Evolutionary conservation across 2,888 invertebrate species (phyloP).

Genomic region (Choreutis nemorana): DNA sequence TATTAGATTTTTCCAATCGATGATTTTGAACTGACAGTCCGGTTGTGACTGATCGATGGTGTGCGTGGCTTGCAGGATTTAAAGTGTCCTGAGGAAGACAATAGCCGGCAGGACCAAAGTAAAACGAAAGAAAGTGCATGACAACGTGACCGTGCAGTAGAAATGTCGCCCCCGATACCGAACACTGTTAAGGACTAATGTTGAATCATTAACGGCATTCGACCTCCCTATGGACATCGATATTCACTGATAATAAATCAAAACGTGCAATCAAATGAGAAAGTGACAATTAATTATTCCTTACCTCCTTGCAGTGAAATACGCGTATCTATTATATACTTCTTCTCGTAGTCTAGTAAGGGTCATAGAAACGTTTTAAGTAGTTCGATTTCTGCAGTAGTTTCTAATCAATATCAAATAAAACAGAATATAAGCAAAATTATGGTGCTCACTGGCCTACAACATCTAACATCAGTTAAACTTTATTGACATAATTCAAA

Average conservation of each 20-base stretch:
- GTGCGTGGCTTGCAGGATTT: constrained; percentile 50
- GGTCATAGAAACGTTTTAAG: no score
- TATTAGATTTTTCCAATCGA: no score
- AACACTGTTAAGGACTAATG: constrained; percentile 43
- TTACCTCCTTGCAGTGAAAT: no score
- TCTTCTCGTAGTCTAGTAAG: no score
- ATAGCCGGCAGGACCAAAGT: constrained; percentile 52
- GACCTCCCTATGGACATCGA: constrained; percentile 36
- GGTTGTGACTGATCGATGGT: constrained; percentile 45
- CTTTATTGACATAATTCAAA: no score
- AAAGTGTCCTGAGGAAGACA: constrained; percentile 55
- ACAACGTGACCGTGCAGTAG: constrained; percentile 53
- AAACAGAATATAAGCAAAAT: no score
- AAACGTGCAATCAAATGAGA: constrained; percentile 27
- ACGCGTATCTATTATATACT: no score
- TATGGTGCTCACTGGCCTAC: no score
- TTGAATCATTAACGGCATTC: constrained; percentile 40
- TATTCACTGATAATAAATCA: no score
- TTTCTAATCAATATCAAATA: no score
- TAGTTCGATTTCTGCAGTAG: no score
- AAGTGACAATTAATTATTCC: constrained; percentile 34
- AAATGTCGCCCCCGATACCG: constrained; percentile 50
- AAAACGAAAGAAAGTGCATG: constrained; percentile 56
- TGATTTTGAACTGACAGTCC: constrained; percentile 28
- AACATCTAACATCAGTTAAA: no score